phyloP scores from a whole-genome alignment of 2,888 invertebrate genomes.

The Cheilosia urbana region DNA sequence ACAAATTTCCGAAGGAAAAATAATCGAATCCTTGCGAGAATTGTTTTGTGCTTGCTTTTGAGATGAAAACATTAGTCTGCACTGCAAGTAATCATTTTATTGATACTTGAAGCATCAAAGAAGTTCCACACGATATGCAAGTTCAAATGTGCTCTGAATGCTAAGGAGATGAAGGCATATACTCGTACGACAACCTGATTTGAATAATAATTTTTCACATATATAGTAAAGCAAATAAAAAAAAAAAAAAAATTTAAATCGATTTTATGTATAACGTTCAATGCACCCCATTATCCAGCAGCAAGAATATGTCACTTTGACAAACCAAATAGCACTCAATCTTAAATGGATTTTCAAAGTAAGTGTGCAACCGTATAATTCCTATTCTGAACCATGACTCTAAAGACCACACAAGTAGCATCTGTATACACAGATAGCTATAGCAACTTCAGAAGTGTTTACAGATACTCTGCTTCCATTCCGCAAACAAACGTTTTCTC shows the following conservation, averaged over 20 bases:
- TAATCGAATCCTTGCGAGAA: not conserved
- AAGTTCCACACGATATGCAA: not conserved
- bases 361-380: conserved; percentile 22
- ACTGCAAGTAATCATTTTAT: conserved; percentile 18
- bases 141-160: conserved; percentile 25
- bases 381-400: conserved; percentile 19
- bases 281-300: conserved; percentile 22
- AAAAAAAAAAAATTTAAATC: not conserved
- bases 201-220: conserved; percentile 31
- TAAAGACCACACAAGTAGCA: conserved; percentile 21
- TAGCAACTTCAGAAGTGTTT: conserved; percentile 34
- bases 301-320: conserved; percentile 23
- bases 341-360: conserved; percentile 39
- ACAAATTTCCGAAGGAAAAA: too few species aligned
- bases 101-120: conserved; percentile 30
- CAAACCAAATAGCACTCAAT: conserved; percentile 38
- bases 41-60: not conserved
- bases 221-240: not conserved
- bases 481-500: conserved; percentile 24
- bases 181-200: not conserved
- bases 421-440: conserved; percentile 24
- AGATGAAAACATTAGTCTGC: not conserved
- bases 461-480: conserved; percentile 32
- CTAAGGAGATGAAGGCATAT: not conserved
- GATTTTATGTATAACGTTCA: conserved; percentile 39